A percentile compares a stretch with the other conserved stretches of the same genome.
These are phyloP conservation scores for Amiota mariae DNA, from an alignment of 2,888 invertebrate genomes.

Conservation along the genomic window DNA sequence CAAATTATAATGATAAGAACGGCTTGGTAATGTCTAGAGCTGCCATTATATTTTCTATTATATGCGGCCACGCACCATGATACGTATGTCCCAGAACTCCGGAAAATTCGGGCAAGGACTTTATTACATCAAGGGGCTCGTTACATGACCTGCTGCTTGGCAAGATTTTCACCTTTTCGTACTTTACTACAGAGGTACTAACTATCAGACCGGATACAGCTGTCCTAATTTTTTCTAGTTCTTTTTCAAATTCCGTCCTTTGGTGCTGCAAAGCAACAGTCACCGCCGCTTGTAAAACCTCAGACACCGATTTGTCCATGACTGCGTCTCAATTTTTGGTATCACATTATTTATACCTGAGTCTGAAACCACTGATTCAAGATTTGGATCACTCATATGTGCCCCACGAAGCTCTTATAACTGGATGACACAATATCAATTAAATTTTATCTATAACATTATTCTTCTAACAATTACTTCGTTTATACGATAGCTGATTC, in stretches of 20 bases:
- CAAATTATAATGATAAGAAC: slow-evolving; percentile 35
- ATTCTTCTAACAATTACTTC: too few relatives aligned
- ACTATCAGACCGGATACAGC: neutral
- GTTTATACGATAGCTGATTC: too few relatives aligned
- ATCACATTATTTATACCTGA: too few relatives aligned
- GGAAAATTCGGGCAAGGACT: slow-evolving; percentile 9
- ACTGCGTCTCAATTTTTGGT: neutral
- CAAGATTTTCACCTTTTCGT: neutral
- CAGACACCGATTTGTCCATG: neutral
- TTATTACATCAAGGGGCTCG: neutral
- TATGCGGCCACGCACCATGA: slow-evolving; percentile 27
- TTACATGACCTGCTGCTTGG: neutral
- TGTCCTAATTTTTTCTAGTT: neutral
- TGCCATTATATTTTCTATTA: too few relatives aligned
- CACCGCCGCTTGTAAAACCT: neutral
- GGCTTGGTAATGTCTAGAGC: too few relatives aligned
- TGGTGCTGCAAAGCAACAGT: neutral
- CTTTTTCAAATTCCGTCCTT: neutral
- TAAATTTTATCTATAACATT: too few relatives aligned
- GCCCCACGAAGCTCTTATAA: too few relatives aligned
- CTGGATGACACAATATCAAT: too few relatives aligned
- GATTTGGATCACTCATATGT: too few relatives aligned
- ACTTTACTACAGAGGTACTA: neutral
- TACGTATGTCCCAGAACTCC: slow-evolving; percentile 29
- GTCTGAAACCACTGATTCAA: too few relatives aligned